Evolutionary conservation across 2,113 vertebrate genomes (phyloP).

Genomic region (Dasyprocta punctata): DNA sequence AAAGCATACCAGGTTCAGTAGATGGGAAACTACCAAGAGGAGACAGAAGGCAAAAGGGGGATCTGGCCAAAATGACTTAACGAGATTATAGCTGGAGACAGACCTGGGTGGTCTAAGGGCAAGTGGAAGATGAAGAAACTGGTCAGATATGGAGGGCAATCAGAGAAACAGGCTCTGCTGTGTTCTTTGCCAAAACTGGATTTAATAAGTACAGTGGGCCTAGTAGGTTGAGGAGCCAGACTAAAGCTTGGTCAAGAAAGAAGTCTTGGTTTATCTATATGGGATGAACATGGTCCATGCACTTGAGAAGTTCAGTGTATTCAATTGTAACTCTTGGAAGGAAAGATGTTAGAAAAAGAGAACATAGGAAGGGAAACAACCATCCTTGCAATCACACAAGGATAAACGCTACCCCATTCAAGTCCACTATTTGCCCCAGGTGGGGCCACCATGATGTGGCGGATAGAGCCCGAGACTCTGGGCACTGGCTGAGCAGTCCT

Average conservation of each 20-base stretch:
- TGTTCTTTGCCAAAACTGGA: not conserved
- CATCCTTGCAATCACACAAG: not conserved
- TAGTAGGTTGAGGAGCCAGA: not conserved
- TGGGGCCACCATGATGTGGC: not conserved
- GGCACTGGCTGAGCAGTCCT: not conserved
- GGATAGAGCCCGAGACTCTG: too few species aligned
- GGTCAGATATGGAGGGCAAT: too few species aligned
- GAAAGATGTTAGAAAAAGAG: not conserved
- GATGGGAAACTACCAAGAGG: not conserved
- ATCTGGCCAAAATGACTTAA: not conserved
- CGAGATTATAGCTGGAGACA: not conserved
- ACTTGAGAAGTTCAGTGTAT: not conserved
- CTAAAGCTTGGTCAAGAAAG: not conserved
- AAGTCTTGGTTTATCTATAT: not conserved
- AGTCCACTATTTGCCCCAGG: not conserved
- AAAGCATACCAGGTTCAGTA: not conserved
- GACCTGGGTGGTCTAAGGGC: not conserved
- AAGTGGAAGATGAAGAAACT: not conserved
- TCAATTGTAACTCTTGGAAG: not conserved
- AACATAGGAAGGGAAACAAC: not conserved
- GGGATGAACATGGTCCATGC: rapidly evolving
- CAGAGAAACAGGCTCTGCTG: not conserved
- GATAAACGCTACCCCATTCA: not conserved
- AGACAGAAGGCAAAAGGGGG: not conserved
- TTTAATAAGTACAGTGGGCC: not conserved